Conservation (phyloP, 1,140 invertebrate species). For the Argopecten irradians region DNA sequence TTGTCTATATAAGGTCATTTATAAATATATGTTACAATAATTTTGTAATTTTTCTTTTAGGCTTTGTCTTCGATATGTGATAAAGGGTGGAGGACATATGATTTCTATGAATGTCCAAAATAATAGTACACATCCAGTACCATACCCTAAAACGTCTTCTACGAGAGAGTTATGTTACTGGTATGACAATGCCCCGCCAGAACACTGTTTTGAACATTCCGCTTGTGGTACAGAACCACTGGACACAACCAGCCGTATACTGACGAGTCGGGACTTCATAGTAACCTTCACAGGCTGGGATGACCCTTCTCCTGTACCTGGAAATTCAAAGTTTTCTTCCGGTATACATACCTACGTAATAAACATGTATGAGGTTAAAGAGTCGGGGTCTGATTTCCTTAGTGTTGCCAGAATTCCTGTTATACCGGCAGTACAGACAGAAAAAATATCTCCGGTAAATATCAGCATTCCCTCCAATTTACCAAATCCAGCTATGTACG, state of each 20-base stretch:
- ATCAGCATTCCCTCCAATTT: background rate
- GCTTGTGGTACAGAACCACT: constrained; percentile 8
- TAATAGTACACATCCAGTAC: background rate
- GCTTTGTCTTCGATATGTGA: constrained; percentile 18
- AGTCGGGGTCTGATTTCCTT: background rate
- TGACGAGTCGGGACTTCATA: background rate
- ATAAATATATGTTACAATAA: too few relatives aligned
- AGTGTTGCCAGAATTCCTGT: background rate
- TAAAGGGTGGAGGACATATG: constrained; percentile 30
- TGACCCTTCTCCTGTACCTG: constrained; percentile 9
- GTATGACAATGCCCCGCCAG: background rate
- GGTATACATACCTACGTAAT: constrained; percentile 33
- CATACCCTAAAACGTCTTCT: background rate
- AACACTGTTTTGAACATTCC: constrained; percentile 27
- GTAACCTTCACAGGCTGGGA: constrained; percentile 28
- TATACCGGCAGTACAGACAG: background rate
- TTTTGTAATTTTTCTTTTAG: too few relatives aligned
- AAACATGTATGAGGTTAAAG: constrained; percentile 1
- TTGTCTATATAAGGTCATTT: too few relatives aligned
- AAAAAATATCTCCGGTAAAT: background rate
- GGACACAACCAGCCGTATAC: background rate
- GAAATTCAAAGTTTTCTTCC: background rate
- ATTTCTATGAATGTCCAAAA: background rate
- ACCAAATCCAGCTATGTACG: constrained; percentile 33
- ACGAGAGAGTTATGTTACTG: constrained; percentile 8